phyloP scores from a whole-genome alignment of 2,113 vertebrate species.

The Ptychochromis oligacanthus region DNA sequence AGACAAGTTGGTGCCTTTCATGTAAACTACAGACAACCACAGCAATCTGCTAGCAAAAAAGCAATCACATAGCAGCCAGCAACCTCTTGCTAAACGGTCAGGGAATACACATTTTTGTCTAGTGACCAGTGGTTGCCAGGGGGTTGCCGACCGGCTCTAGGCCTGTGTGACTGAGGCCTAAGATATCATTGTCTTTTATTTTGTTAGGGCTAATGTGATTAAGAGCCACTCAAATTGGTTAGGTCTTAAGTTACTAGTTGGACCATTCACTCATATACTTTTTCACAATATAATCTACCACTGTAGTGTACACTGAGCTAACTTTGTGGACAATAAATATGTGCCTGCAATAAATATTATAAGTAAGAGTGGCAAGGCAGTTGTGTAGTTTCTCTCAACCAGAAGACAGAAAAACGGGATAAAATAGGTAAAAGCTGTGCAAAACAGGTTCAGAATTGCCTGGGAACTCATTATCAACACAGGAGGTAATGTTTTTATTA shows the following conservation, averaged over 20 bases:
- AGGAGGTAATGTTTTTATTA: background rate
- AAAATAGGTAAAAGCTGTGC: background rate
- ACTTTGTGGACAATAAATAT: background rate
- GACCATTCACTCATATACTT: background rate
- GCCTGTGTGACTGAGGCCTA: background rate
- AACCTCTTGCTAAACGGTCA: background rate
- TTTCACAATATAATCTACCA: rapidly evolving
- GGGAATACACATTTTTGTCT: background rate
- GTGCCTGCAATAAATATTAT: background rate
- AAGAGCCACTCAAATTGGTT: background rate
- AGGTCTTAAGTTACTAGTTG: background rate
- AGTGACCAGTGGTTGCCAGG: background rate
- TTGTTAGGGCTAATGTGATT: background rate
- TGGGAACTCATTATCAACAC: background rate
- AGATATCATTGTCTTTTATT: background rate
- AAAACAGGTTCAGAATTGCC: background rate
- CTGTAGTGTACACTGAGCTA: background rate
- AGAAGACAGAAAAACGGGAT: background rate
- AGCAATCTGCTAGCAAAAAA: background rate
- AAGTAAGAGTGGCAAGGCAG: background rate
- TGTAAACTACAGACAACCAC: background rate
- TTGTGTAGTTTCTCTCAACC: background rate
- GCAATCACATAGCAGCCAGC: background rate
- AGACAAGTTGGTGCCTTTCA: no score
- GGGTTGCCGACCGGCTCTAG: no score